Evolutionary conservation across 2,113 vertebrate species (phyloP), one percentile per base, ranked within the genome.

Genomic region (Spea multiplicata): DNA sequence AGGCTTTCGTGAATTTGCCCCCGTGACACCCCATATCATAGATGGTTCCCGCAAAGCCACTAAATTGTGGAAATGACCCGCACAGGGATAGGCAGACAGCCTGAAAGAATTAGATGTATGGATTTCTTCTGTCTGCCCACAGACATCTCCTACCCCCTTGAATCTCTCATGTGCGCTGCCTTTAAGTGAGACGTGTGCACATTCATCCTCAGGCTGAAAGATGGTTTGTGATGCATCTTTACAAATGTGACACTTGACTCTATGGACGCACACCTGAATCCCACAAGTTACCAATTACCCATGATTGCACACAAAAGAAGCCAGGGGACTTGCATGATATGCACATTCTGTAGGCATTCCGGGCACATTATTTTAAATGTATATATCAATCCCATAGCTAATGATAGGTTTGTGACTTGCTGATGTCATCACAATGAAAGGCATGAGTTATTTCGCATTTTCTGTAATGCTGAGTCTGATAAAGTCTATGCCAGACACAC

Each of bases 401-500:
- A 80, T 80, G 77, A 67, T 59, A 73, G 71, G 30, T 68, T 64
- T 73, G 8, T 73, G 77, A 80, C 71, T 73, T 67, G 70, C 77
- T 80, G 77, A 80, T 80, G 61, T 66, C 44, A 78, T 71, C 17
- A 70, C 62, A 79, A 71, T 71, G 12, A 78, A 61, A 14, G 59
- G 17, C 59, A 14, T 65, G 69, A 14, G 62, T 17, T 53, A 66
- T 80, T 68, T 80, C 64, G 44, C 44, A 67, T 74, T 74, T 74
- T 59, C 12, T 47, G 49, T 48, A 74, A 13, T 61, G 78, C 78
- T 74, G 78, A 80, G 64, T 74, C 61, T 61, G 53, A 13, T 48
- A 65, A 78, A 78, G 17, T 44, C n/a, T 44, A 5, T 44, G 45
- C 78, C 44, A 61, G 52, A 61, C 53, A 30, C 64, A 66, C 52